phyloP scores from a whole-genome alignment of 64 coral and sea anemone species.

The Porites australiensis region DNA sequence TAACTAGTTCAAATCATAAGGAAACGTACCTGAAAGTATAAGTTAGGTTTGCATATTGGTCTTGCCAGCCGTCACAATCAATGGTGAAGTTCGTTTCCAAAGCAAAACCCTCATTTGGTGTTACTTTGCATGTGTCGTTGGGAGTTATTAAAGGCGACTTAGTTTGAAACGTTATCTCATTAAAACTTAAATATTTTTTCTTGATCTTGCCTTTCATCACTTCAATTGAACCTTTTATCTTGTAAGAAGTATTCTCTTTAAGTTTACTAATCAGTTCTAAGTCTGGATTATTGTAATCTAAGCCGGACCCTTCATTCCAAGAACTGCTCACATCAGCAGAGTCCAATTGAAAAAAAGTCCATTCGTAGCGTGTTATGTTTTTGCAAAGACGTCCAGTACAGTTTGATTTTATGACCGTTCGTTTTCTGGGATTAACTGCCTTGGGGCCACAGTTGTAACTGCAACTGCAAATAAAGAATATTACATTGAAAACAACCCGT shows the following conservation, averaged over 20 bases:
- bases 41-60: not conserved
- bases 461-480: not conserved
- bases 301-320: no score
- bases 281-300: no score
- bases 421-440: not conserved
- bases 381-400: not conserved
- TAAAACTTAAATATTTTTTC: not conserved
- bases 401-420: conserved; percentile 1
- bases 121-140: not conserved
- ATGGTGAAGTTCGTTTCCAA: not conserved
- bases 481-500: no score
- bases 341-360: not conserved
- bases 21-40: not conserved
- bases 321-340: not conserved
- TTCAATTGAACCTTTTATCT: not conserved
- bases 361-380: not conserved
- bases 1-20: not conserved
- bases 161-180: not conserved
- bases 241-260: not conserved
- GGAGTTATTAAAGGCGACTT: not conserved
- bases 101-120: not conserved
- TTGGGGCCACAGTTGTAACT: conserved; percentile 16
- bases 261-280: not conserved
- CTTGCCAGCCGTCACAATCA: not conserved
- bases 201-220: not conserved